Base-by-base conservation (phyloP, 2,113 vertebrate species). In the Thomomys bottae region DNA sequence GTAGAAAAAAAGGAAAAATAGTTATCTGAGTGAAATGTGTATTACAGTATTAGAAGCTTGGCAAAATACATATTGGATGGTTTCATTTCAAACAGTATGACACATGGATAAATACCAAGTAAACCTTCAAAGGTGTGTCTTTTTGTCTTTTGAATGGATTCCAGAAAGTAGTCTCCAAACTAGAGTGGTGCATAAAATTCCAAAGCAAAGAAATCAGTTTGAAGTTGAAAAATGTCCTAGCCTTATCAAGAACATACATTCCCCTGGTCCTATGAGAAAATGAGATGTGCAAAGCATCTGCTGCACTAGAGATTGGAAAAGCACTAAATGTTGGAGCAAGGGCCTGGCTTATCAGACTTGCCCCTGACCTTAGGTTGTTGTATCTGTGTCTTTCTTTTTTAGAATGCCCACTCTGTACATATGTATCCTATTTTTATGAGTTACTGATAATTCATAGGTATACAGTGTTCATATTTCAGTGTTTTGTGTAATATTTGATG, bases 81-180 rank as follows among this genome's bases (percentile, higher is more conserved):
- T n/a, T 72, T 89, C 1, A 36, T 14, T 73, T 76, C 1, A 30
- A 72, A 63, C 2, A 81, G 11, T n/a, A 73, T 77, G 32, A 59
- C 20, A 73, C 32, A 75, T 64, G 34, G 28, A 12, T 49, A 89
- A 84, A 45, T 30, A 28, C 10, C 15, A 87, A 61, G 32, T 42
- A 88, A 80, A 28, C 4, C 36, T 87, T 86, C 66, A 80, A 42
- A 88, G 45, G 82, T n/a, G 15, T 81, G 17, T 70, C 12, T 21
- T 28, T 92, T 84, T 81, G 17, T 70, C 12, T 21, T 28, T 92
- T 84, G 68, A 49, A 64, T 38, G 34, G 34, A 82, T 75, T 57
- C 54, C 86, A 54, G 40, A 86, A 88, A 61, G n/a, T 72, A 4
- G 38, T 84, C 12, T 73, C 66, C 71, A 85, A 95, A 72, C 28